Evolutionary conservation across 2,888 invertebrate species (phyloP).

Genomic region (Pseudeuparius sepicola): DNA sequence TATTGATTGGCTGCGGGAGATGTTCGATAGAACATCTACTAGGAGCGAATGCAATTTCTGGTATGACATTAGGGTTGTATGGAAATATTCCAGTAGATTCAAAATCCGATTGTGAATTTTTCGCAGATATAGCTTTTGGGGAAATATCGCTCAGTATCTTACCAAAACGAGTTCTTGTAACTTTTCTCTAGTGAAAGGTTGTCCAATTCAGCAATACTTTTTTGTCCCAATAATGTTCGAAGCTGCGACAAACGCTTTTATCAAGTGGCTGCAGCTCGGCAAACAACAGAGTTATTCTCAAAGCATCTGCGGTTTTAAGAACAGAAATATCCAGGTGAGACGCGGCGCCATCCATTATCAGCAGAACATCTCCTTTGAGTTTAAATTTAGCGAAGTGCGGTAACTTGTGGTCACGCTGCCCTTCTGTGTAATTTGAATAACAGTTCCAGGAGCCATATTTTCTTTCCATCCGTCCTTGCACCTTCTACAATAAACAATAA

Average conservation of each 20-base stretch:
- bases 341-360: too few relatives aligned
- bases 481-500: too few relatives aligned
- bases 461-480: slow-evolving; percentile 22
- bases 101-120: slow-evolving; percentile 24
- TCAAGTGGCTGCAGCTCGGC: slow-evolving; percentile 32
- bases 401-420: too few relatives aligned
- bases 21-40: slow-evolving; percentile 6
- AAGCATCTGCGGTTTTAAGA: slow-evolving; percentile 7
- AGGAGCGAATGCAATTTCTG: slow-evolving; percentile 16
- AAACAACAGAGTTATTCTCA: neutral
- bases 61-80: slow-evolving; percentile 21
- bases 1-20: slow-evolving; percentile 7
- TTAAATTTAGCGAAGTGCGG: too few relatives aligned
- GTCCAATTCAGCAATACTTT: slow-evolving; percentile 29
- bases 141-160: slow-evolving; percentile 14
- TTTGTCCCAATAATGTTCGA: slow-evolving; percentile 32
- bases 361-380: too few relatives aligned
- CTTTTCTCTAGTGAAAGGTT: slow-evolving; percentile 24
- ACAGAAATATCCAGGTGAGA: slow-evolving; percentile 2
- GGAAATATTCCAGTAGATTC: slow-evolving; percentile 25
- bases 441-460: neutral
- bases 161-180: slow-evolving; percentile 24
- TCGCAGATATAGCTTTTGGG: slow-evolving; percentile 14
- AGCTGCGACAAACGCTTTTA: slow-evolving; percentile 29
- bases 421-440: too few relatives aligned